Conservation (phyloP, 2,888 invertebrate genomes). For the Cheilosia vulpina region DNA sequence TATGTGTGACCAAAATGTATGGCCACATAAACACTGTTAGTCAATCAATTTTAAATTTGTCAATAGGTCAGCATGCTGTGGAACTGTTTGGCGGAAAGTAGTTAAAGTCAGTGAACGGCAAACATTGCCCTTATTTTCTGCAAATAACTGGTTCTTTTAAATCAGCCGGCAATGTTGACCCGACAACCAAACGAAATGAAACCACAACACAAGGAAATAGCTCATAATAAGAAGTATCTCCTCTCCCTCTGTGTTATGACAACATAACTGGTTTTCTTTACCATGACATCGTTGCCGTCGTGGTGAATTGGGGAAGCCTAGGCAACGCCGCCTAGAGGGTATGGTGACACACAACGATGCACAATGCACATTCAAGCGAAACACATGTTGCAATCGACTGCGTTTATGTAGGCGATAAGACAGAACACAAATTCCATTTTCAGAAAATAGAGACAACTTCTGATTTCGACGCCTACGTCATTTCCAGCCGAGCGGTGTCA, state of each 20-base stretch:
- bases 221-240: constrained; percentile 30
- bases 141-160: constrained; percentile 62
- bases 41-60: no score
- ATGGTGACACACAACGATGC: constrained; percentile 10
- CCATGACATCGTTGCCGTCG: constrained; percentile 47
- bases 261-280: constrained; percentile 63
- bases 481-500: neutral
- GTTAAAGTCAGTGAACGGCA: constrained; percentile 43
- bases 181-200: constrained; percentile 40
- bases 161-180: constrained; percentile 68
- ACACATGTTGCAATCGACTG: constrained; percentile 62
- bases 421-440: constrained; percentile 7
- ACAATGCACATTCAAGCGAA: constrained; percentile 55
- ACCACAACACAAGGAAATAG: constrained; percentile 42
- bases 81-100: constrained; percentile 5
- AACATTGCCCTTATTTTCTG: constrained; percentile 43
- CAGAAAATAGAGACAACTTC: neutral
- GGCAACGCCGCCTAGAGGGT: constrained; percentile 19
- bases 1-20: no score
- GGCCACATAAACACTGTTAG: no score
- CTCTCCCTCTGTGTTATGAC: constrained; percentile 44
- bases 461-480: constrained; percentile 44
- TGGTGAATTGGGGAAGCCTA: constrained; percentile 33
- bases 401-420: neutral
- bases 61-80: no score